Conservation (phyloP, 2,888 invertebrate species). For the Pammene fasciana region DNA sequence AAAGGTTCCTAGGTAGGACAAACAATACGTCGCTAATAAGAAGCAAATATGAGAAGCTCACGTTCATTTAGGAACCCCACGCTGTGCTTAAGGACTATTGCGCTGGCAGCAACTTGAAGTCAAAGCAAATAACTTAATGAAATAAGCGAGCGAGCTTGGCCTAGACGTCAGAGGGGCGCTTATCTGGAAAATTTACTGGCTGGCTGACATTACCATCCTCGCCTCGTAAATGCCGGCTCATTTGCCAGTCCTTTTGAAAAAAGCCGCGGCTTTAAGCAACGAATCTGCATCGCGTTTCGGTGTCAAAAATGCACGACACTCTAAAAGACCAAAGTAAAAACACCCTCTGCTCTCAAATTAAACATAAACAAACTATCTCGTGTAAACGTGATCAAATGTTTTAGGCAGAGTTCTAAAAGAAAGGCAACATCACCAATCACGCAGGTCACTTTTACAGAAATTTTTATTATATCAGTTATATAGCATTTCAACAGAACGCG, state of each 20-base stretch:
- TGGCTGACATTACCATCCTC: constrained; percentile 77
- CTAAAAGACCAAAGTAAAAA: constrained; percentile 14
- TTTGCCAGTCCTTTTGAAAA: constrained; percentile 75
- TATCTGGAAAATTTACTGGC: constrained; percentile 80
- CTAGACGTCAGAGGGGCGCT: constrained; percentile 71
- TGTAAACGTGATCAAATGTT: neutral
- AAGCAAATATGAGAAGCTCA: constrained; percentile 23
- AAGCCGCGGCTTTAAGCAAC: constrained; percentile 62
- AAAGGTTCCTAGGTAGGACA: neutral
- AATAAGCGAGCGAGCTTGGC: constrained; percentile 70
- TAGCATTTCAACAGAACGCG: too few species aligned
- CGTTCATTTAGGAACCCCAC: constrained; percentile 30
- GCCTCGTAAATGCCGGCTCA: constrained; percentile 73
- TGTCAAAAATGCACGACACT: constrained; percentile 29
- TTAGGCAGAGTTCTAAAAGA: constrained; percentile 6
- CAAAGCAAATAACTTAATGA: constrained; percentile 77
- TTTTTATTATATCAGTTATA: too few species aligned
- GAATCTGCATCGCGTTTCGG: constrained; percentile 29
- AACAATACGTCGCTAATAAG: constrained; percentile 25
- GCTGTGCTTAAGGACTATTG: constrained; percentile 51
- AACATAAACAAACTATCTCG: constrained; percentile 22
- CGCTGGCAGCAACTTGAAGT: constrained; percentile 62
- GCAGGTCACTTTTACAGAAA: too few species aligned
- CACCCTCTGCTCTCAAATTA: constrained; percentile 17
- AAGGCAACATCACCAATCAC: too few species aligned